Evolutionary conservation across 2,888 invertebrate species (phyloP), one percentile per base, ranked within the genome.

Genomic region (Oscheius sp.): DNA sequence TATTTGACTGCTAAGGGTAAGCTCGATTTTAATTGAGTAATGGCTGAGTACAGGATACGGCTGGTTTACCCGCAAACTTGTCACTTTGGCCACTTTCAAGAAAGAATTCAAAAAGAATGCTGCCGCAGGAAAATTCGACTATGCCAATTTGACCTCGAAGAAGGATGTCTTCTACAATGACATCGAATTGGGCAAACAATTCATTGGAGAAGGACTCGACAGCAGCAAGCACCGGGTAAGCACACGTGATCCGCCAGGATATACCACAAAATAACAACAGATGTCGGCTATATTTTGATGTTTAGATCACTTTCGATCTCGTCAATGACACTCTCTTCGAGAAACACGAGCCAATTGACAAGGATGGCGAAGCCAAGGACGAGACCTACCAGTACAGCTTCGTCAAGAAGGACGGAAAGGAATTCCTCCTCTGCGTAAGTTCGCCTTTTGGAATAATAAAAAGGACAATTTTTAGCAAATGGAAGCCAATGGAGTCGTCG

Each of bases 351-450:
- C 84, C 84, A 64, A 61, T 77, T 41, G 78, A 81, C 64, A 66
- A 66, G 66, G 68, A 55, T 53, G 77, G 76, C 56, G 84, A 84
- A 23, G 77, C 84, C 59, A 84, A 86, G 81, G 84, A 84, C 55
- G 86, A 87, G 77, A 79, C 84, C 72, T 86, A 85, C 80, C 81
- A 84, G 70, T 87, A 87, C 79, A 73, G 72, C 49, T 84, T 84
- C 74, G 82, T 18, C 18, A 73, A 43, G 52, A 69, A 73, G 61
- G 73, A 73, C 52, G 73, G 73, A 13, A 56, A 73, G 73, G 77
- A 81, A 0, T 77, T 73, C 73, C 79, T 86, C 55, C 78, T 86
- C 64, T 81, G 83, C 76, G 85, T 85, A 64, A 74, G 58, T 29
- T 0, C 27, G 12, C 29, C 41, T 23, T 7, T 9, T 18, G 9